Evolutionary conservation across 2,113 vertebrate genomes (phyloP).

Genomic region (Phasianus colchicus): DNA sequence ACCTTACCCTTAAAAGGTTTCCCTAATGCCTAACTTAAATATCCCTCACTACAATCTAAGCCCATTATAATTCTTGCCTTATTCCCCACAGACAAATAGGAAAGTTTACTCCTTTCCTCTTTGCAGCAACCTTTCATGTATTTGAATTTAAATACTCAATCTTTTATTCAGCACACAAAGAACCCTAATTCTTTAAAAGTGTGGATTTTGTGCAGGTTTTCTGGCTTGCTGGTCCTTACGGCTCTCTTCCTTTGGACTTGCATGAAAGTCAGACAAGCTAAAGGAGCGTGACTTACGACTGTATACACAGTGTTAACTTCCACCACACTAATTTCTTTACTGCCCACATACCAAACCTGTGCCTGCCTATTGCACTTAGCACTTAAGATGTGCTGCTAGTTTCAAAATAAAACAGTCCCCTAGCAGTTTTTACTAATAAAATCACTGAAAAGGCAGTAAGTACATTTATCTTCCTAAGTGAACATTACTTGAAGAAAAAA

Average conservation of each 20-base stretch:
- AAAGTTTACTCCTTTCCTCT: background rate
- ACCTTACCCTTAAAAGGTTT: background rate
- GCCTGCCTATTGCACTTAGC: background rate
- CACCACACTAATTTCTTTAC: background rate
- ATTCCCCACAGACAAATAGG: background rate
- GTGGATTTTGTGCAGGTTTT: background rate
- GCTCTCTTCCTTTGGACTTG: background rate
- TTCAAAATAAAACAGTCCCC: background rate
- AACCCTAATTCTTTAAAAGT: background rate
- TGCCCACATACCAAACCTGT: background rate
- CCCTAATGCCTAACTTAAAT: background rate
- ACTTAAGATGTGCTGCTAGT: background rate
- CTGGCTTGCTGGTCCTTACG: background rate
- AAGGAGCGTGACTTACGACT: background rate
- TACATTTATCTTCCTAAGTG: background rate
- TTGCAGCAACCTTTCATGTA: background rate
- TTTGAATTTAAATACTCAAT: background rate
- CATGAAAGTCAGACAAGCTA: background rate
- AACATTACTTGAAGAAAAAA: background rate
- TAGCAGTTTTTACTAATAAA: background rate
- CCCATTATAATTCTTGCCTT: background rate
- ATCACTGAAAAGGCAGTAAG: background rate
- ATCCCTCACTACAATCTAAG: background rate
- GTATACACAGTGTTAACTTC: background rate
- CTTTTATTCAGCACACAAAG: background rate